phyloP scores from a whole-genome alignment of 2,113 vertebrate genomes.

The Dicrurus megarhynchus region DNA sequence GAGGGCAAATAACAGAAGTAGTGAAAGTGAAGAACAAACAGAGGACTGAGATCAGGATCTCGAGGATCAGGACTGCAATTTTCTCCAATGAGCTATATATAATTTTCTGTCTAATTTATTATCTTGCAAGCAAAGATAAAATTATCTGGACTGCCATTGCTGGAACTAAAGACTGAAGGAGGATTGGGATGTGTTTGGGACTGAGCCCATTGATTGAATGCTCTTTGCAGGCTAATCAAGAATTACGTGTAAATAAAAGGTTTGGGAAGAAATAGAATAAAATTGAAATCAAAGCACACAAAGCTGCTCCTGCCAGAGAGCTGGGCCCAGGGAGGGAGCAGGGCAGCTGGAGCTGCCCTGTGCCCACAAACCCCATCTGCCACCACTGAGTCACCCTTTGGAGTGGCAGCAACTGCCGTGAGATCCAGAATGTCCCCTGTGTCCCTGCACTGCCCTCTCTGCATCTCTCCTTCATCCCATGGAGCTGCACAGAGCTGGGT shows the following conservation, averaged over 20 bases:
- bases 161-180: background rate
- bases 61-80: background rate
- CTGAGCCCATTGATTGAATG: background rate
- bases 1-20: background rate
- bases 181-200: background rate
- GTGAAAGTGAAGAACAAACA: background rate
- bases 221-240: background rate
- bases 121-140: background rate
- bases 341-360: background rate
- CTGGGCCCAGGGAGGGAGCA: background rate
- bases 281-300: background rate
- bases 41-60: background rate
- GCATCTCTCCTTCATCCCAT: background rate
- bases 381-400: background rate
- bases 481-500: background rate
- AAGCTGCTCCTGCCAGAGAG: background rate
- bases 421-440: accelerated
- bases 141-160: background rate
- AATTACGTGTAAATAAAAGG: background rate
- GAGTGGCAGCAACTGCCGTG: background rate
- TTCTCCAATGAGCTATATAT: background rate
- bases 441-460: background rate
- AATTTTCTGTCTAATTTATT: background rate
- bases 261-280: background rate
- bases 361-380: background rate